These are phyloP conservation scores for Ochotona curzoniae DNA, from an alignment of 2,113 vertebrate genomes.

Conservation along the genomic window DNA sequence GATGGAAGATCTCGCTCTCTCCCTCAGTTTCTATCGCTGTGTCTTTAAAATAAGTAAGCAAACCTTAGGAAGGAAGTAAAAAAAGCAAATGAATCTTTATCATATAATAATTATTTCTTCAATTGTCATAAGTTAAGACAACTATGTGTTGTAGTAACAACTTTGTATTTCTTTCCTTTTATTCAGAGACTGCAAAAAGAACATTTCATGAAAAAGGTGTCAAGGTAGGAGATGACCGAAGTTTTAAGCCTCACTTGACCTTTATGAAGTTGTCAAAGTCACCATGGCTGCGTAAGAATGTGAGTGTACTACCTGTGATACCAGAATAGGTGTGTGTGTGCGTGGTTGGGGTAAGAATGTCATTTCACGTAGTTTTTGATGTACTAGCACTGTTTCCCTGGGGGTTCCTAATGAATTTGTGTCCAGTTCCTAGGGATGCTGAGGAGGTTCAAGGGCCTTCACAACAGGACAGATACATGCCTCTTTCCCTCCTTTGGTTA, in stretches of 20 bases:
- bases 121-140: neutral
- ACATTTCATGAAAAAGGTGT: slow-evolving; percentile 93
- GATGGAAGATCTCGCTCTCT: too few species aligned
- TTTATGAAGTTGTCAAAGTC: slow-evolving; percentile 97
- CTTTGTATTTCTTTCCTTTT: slow-evolving; percentile 67
- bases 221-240: slow-evolving; percentile 86
- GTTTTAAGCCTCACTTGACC: slow-evolving; percentile 96
- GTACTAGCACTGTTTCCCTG: neutral
- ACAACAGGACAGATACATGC: neutral
- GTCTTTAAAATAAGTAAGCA: neutral
- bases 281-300: slow-evolving; percentile 90
- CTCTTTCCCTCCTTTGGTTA: neutral
- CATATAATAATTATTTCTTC: neutral
- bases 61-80: too few species aligned
- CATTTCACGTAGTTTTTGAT: neutral
- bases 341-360: neutral
- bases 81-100: neutral
- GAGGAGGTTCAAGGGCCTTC: neutral
- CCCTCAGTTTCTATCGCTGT: neutral
- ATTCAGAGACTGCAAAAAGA: slow-evolving; percentile 89
- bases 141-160: neutral
- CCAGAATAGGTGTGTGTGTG: neutral
- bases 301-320: slow-evolving; percentile 72
- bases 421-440: neutral
- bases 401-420: neutral